phyloP scores from a whole-genome alignment of 2,888 invertebrate species.

The Pogonocherus hispidulus region DNA sequence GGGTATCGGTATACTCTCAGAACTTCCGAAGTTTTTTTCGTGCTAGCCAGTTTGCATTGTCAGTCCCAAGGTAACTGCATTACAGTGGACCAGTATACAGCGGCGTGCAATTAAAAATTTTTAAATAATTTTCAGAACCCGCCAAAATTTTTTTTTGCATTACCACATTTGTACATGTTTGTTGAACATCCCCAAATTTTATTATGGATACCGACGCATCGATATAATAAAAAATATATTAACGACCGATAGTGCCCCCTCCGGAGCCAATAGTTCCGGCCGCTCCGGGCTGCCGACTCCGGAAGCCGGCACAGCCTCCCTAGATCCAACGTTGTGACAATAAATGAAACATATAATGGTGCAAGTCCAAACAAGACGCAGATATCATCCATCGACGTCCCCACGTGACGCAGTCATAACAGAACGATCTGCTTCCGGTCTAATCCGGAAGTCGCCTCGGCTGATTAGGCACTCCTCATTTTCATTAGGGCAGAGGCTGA shows the following conservation, averaged over 20 bases:
- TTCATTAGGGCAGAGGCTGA: constrained; percentile 51
- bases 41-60: too few relatives aligned
- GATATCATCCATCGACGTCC: constrained; percentile 37
- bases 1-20: too few relatives aligned
- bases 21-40: too few relatives aligned
- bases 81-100: too few relatives aligned
- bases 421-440: constrained; percentile 59
- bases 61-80: too few relatives aligned
- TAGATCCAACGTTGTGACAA: constrained; percentile 36
- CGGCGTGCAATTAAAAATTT: too few relatives aligned
- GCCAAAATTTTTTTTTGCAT: too few relatives aligned
- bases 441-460: constrained; percentile 62
- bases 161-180: too few relatives aligned
- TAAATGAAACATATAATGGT: constrained; percentile 35
- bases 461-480: constrained; percentile 66
- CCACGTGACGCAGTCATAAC: constrained; percentile 59
- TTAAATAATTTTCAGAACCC: too few relatives aligned
- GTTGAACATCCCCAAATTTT: too few relatives aligned
- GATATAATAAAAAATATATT: constrained; percentile 4
- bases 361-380: constrained; percentile 42
- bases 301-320: constrained; percentile 35
- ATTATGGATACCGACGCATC: too few relatives aligned
- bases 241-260: constrained; percentile 4
- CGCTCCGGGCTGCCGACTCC: constrained; percentile 18
- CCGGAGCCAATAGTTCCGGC: constrained; percentile 24